Evolutionary conservation across 53 echinoderm and acorn worm species (phyloP), one percentile per base, ranked within the genome.

Genomic region (Patiria pectinifera): DNA sequence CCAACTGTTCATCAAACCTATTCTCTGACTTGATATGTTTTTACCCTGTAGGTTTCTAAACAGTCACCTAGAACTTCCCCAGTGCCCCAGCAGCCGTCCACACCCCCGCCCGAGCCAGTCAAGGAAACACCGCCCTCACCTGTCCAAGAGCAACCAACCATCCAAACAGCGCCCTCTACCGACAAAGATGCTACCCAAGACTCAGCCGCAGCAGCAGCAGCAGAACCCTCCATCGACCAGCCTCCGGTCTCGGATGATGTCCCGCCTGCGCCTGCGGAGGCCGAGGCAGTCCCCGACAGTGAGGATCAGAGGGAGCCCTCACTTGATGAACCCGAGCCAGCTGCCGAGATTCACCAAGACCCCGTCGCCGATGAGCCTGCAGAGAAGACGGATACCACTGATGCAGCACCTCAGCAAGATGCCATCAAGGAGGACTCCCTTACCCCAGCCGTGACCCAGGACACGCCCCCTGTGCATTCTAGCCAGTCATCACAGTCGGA

Each of bases 31-130:
- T 58, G 22, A 12, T 85, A 45, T 85, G 6, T 89, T 77, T 77
- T 18, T 79, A 79, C 24, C 16, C 22, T 13, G 25, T 45, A 92
- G 92, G 78, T 92, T 59, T 77, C 85, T 46, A 92, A 82, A 89
- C 58, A 81, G 13, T 93, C 93, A 35, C 81, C 93, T 48, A 89
- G 71, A 71, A 13, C 89, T 66, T 81, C 87, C 78, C 93, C 93
- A 5, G 45, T 88, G 47, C 71, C 93, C 48, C 63, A 86, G 69
- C 80, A 93, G 58, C 74, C 74, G 22, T 82, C 83, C 48, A 45
- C 77, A 83, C 9, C 77, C 46, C 45, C 81, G 23, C 69, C 91
- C n/a, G 48, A 80, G 58, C 19, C 82, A 66, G 19, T 83, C 21
- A 70, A 16, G 19, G 75, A 83, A 69, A 71, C 45, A 71, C 47